Conservation (phyloP, 2,113 vertebrate species). For the Crotalus viridis region DNA sequence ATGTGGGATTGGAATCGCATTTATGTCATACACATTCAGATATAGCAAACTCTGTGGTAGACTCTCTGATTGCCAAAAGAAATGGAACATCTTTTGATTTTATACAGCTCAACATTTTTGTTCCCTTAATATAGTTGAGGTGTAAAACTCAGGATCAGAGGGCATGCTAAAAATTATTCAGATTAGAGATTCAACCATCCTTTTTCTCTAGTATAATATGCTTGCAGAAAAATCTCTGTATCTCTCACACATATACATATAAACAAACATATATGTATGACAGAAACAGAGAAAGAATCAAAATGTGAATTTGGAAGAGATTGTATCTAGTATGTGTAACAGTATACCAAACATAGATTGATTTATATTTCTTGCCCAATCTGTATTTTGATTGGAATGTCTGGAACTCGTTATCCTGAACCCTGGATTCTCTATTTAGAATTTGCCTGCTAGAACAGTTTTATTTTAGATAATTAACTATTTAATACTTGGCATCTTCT, state of each 20-base stretch:
- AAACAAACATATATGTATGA: neutral
- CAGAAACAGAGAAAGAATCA: neutral
- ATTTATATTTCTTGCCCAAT: neutral
- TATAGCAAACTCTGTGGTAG: neutral
- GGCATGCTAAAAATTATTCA: neutral
- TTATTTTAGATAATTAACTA: conserved; percentile 10
- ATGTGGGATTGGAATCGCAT: neutral
- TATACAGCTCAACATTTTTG: neutral
- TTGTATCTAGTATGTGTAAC: neutral
- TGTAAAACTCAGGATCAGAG: conserved; percentile 3
- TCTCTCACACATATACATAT: neutral
- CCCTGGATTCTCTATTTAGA: neutral
- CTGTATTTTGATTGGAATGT: neutral
- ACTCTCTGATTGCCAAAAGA: neutral
- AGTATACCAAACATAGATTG: neutral
- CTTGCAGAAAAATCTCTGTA: neutral
- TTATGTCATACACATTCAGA: neutral
- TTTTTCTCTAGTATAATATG: neutral
- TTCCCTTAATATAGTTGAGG: neutral
- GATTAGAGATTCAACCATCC: neutral
- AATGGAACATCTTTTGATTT: conserved; percentile 30
- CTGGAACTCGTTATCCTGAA: neutral
- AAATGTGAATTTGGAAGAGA: neutral
- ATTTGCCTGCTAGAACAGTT: neutral
- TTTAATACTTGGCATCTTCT: neutral